Base-by-base conservation (phyloP, 2,888 invertebrate genomes). In the Parnassius smintheus region DNA sequence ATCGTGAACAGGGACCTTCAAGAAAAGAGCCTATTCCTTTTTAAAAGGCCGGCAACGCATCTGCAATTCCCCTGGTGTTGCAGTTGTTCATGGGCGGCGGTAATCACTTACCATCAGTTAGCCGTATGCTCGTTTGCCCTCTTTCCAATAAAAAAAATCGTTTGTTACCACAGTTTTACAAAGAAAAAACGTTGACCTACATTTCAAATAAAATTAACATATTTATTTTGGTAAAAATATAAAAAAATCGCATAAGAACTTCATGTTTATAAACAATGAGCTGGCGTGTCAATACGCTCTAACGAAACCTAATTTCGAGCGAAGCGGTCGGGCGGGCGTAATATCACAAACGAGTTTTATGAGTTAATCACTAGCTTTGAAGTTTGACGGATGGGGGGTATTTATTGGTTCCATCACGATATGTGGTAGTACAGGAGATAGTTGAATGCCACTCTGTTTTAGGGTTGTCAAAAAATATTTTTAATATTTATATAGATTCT, bases 361-460 rank as follows among this genome's bases (percentile, higher is more conserved):
- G 83, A 83, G 86, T 87, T 89, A 90, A 91, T 91, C 88, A 82
- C 76, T 73, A 72, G 74, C 78, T 86, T 86, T 83, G 85, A 88
- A 87, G 81, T 89, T 90, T 90, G 90, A 89, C 85, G 85, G 81
- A 90, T 83, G 74, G 75, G 72, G 71, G 72, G 70, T 76, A 84
- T 86, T 88, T 88, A 89, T 90, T 72, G 83, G 71, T 77, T 81
- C 63, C 74, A 76, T 81, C 89, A 89, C 89, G 89, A 71, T 70
- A 78, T 69, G 65, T 59, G 66, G 67, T 54, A 13, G 25, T 46
- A 13, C 35, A 4, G 35, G 35, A 35, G 35, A 35, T 7, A 35
- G 35, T 35, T 35, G 35, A 35, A 35, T 3, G 35, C 35, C 4
- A 0, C 35, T 65, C 66, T 68, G 67, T 67, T 22, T 53, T 44